Percentiles rank a stretch among this genome's conserved stretches.
These are phyloP conservation scores for Morpho deidamia DNA, from an alignment of 2,888 invertebrate genomes.

Conservation along the genomic window DNA sequence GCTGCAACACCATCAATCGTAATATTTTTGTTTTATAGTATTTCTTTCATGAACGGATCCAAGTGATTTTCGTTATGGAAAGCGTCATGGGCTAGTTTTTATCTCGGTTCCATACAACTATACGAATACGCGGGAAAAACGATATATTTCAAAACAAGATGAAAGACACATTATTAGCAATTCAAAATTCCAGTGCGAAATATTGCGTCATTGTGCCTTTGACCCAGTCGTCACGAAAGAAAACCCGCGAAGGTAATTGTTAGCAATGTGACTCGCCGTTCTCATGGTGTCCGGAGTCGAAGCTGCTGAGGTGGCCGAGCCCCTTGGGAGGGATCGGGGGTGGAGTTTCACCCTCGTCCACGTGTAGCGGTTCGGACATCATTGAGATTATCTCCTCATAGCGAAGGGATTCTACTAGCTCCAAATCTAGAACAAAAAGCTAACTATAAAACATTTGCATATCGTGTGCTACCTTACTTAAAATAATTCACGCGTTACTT, in stretches of 20 bases:
- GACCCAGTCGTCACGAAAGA: neutral
- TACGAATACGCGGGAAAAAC: neutral
- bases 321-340: slow-evolving; percentile 72
- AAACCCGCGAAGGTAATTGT: slow-evolving; percentile 16
- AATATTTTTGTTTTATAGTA: too few species aligned
- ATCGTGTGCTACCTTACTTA: too few species aligned
- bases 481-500: too few species aligned
- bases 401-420: slow-evolving; percentile 63
- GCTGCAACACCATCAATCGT: too few species aligned
- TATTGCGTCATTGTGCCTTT: slow-evolving; percentile 9
- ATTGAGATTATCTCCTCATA: slow-evolving; percentile 71
- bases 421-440: slow-evolving; percentile 52
- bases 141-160: neutral
- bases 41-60: too few species aligned
- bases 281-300: slow-evolving; percentile 68
- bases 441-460: too few species aligned
- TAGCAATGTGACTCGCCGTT: slow-evolving; percentile 67
- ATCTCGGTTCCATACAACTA: too few species aligned
- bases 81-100: too few species aligned
- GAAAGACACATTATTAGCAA: neutral
- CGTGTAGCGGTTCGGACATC: slow-evolving; percentile 64
- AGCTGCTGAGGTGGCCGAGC: slow-evolving; percentile 65
- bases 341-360: slow-evolving; percentile 61
- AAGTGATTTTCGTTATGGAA: too few species aligned
- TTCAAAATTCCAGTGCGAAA: slow-evolving; percentile 16